phyloP scores from a whole-genome alignment of 2,113 vertebrate species.

The Pycnonotus jocosus region DNA sequence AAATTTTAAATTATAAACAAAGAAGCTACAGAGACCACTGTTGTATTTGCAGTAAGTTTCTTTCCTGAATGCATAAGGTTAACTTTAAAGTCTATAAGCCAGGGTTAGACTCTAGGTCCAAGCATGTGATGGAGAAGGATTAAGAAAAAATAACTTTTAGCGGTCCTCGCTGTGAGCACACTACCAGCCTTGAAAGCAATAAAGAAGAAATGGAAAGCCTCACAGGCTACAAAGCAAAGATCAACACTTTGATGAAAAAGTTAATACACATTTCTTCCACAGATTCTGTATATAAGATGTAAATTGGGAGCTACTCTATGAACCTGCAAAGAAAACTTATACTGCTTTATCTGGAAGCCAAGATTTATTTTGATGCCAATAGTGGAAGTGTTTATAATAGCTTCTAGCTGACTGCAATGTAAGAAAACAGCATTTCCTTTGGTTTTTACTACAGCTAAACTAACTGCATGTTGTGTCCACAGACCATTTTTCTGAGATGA shows the following conservation, averaged over 20 bases:
- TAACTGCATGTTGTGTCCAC: background rate
- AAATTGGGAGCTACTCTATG: background rate
- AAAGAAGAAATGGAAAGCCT: background rate
- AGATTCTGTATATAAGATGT: background rate
- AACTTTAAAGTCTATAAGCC: background rate
- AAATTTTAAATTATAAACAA: background rate
- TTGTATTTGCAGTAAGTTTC: background rate
- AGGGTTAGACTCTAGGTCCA: background rate
- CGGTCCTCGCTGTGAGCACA: background rate
- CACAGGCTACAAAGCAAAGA: background rate
- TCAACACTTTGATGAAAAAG: background rate
- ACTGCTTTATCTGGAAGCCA: background rate
- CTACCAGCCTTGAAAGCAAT: background rate
- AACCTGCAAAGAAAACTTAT: background rate
- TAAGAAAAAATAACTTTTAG: background rate
- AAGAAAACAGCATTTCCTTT: background rate
- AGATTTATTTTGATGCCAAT: background rate
- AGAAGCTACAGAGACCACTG: background rate
- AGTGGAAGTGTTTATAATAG: background rate
- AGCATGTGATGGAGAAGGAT: background rate
- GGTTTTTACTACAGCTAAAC: background rate
- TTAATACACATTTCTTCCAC: background rate
- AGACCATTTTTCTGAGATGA: background rate
- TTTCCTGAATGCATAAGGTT: background rate
- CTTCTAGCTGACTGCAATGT: background rate